These are phyloP conservation scores for Polydrusus cervinus DNA, from an alignment of 2,888 invertebrate species.

Conservation along the genomic window DNA sequence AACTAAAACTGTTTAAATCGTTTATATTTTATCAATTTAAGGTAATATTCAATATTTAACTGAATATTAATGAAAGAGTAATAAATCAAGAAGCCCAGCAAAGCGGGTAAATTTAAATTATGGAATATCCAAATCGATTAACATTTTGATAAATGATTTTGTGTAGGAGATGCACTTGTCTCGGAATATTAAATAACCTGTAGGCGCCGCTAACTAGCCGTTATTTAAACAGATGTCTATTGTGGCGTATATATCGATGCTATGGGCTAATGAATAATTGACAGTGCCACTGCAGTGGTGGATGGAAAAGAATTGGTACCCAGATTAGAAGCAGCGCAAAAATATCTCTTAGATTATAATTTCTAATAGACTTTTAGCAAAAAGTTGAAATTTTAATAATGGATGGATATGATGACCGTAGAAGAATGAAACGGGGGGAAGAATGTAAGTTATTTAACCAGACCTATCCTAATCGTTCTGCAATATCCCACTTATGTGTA, in stretches of 20 bases:
- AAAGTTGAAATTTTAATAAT: no score
- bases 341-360: no score
- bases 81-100: conserved; percentile 2
- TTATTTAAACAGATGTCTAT: conserved; percentile 6
- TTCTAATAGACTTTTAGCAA: no score
- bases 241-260: not conserved
- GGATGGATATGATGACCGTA: no score
- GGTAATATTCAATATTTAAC: not conserved
- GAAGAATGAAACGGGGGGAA: no score
- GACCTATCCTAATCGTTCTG: no score
- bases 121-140: conserved; percentile 20
- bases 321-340: no score
- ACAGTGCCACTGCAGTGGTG: not conserved
- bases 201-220: conserved; percentile 37
- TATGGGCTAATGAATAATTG: conserved; percentile 17
- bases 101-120: conserved; percentile 4
- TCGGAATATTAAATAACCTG: conserved; percentile 25
- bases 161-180: conserved; percentile 44
- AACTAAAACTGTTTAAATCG: no score
- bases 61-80: not conserved
- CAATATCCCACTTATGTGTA: no score
- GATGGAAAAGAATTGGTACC: not conserved
- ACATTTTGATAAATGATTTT: conserved; percentile 31
- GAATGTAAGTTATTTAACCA: no score
- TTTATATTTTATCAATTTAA: not conserved